These are phyloP conservation scores for Cataglyphis altisquamis DNA, from an alignment of 2,888 invertebrate genomes.

Conservation along the genomic window DNA sequence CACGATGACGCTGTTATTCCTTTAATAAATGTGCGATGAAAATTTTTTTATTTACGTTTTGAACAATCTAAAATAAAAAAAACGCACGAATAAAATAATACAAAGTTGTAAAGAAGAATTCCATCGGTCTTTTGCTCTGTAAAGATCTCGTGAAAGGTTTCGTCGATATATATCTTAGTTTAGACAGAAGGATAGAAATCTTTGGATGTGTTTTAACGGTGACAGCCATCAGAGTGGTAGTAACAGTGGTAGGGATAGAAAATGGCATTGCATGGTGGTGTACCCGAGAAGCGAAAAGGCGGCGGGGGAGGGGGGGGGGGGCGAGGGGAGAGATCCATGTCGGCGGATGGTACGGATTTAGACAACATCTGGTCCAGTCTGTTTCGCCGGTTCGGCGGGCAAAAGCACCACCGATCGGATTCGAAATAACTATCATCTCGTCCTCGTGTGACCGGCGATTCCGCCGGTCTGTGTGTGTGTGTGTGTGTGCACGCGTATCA, in stretches of 20 bases:
- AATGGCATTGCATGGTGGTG: conserved; percentile 32
- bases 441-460: conserved; percentile 1
- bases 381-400: conserved; percentile 69
- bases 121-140: not conserved
- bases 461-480: not conserved
- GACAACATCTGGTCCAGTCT: conserved; percentile 81
- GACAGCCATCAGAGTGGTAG: conserved; percentile 20
- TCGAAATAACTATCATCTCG: conserved; percentile 67
- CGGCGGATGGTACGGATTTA: conserved; percentile 79
- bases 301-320: conserved; percentile 18
- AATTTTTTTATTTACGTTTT: not conserved
- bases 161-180: conserved; percentile 9
- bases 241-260: conserved; percentile 30
- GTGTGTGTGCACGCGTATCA: not conserved
- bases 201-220: conserved; percentile 26
- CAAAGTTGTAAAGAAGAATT: not conserved
- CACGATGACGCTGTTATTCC: conserved; percentile 60
- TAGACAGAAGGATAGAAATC: conserved; percentile 17
- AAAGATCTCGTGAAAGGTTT: not conserved
- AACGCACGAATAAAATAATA: not conserved
- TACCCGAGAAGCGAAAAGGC: conserved; percentile 16
- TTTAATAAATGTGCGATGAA: conserved; percentile 18
- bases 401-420: conserved; percentile 66
- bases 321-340: conserved; percentile 45
- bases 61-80: not conserved